Evolutionary conservation across 2,113 vertebrate genomes (phyloP), one percentile per base, ranked within the genome.

Genomic region (Oplegnathus fasciatus): DNA sequence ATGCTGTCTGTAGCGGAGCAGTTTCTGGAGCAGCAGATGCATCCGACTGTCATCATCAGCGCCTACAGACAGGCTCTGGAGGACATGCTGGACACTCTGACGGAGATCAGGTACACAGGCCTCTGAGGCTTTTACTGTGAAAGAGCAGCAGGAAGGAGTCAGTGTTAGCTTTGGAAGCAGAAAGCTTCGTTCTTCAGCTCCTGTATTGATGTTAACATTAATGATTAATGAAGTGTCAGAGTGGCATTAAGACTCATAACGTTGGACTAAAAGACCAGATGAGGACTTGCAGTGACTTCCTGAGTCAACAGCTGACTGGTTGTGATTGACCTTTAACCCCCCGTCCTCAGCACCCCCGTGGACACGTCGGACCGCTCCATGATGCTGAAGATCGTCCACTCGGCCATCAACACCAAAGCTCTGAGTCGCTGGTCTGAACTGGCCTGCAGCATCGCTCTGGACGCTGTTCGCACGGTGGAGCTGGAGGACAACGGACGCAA

Each of bases 21-120:
- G 86, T 99, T 99, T 89, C 95, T 99, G 18, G 97, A 98, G 82
- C 98, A 99, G 95, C 98, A 99, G 93, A 98, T 99, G 97, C 98
- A 99, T 74, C 98, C 98, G 0, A 99, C 98, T 0, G 95, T 99
- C 78, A 95, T 99, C 69, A 99, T 99, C 64, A 91, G 97, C 15
- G 97, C 97, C 11, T 98, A 98, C 77, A 95, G 96, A 0, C 97
- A 94, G 73, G 98, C 97, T 0, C 85, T 99, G 91, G 97, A 99
- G n/a, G 97, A 99, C 82, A 98, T 98, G 96, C 88, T 99, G 90
- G 91, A 80, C 9, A 91, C 91, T 0, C 94, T 98, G 10, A 97
- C 96, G 91, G 97, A 96, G 73, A 96, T 98, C 69, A 97, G 97
- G 97, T 97, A 87, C 20, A 1, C 18, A 37, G 15, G 17, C 5